Evolutionary conservation across 2,113 vertebrate species (phyloP).

Genomic region (Solenodon paradoxus): DNA sequence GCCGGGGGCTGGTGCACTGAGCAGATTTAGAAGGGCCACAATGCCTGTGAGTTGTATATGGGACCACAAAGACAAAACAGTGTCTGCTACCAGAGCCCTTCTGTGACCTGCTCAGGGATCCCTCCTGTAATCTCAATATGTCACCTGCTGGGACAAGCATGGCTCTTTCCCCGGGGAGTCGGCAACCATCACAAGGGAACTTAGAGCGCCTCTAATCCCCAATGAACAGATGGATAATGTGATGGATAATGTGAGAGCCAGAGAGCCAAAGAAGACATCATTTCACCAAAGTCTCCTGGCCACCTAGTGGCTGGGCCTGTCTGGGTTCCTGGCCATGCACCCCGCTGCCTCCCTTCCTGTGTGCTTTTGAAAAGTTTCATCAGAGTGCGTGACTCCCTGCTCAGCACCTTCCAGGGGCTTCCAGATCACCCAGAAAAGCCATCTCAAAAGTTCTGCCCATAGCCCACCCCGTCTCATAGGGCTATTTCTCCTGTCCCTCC

Average conservation of each 20-base stretch:
- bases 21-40: not conserved
- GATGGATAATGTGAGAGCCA: not conserved
- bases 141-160: not conserved
- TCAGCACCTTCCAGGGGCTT: not conserved
- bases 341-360: not conserved
- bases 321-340: not conserved
- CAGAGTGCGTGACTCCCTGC: not conserved
- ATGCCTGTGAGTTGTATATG: not conserved
- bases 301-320: not conserved
- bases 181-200: not conserved
- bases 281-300: not conserved
- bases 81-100: accelerated
- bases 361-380: not conserved
- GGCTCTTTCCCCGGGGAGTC: not conserved
- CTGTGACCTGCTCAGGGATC: not conserved
- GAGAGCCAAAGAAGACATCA: accelerated
- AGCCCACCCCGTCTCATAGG: accelerated
- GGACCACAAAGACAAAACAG: accelerated
- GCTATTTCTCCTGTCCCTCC: not conserved
- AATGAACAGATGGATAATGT: not conserved
- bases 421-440: not conserved
- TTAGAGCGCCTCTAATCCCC: not conserved
- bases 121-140: not conserved
- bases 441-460: not conserved
- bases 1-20: not conserved